Evolutionary conservation across 92 coral and sea anemone species (phyloP).

Genomic region (Paragorgia papillata): DNA sequence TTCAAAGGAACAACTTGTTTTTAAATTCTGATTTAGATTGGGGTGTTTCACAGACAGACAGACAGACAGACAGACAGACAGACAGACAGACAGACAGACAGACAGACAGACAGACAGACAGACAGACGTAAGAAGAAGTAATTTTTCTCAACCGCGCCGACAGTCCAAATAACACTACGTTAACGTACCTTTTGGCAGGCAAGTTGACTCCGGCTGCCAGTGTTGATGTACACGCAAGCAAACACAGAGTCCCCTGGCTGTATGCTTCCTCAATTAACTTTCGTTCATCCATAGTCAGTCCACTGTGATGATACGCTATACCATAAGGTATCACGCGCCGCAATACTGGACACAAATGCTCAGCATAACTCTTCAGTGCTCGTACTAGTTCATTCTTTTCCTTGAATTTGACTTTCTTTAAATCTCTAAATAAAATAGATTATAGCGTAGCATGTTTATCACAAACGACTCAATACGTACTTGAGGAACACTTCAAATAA

Average conservation of each 20-base stretch:
- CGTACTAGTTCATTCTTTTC: conserved; percentile 72
- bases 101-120: no score
- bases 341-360: conserved; percentile 79
- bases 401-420: conserved; percentile 63
- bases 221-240: conserved; percentile 94
- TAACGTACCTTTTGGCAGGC: conserved; percentile 89
- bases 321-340: conserved; percentile 78
- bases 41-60: no score
- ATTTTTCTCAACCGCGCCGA: no score
- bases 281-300: conserved; percentile 94
- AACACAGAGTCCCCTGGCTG: conserved; percentile 86
- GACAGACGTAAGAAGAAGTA: no score
- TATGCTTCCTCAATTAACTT: conserved; percentile 92
- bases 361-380: conserved; percentile 79
- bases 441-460: not conserved
- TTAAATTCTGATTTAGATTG: no score
- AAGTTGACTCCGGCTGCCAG: conserved; percentile 97
- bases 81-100: no score
- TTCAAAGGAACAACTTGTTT: no score
- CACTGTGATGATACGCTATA: conserved; percentile 93
- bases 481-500: no score
- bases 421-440: conserved; percentile 42
- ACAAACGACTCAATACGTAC: no score
- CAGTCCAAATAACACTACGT: no score
- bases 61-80: no score